Percentiles rank a stretch among this genome's conserved stretches.
Conservation (phyloP, 1,140 invertebrate species). For the Coelopa frigida region DNA sequence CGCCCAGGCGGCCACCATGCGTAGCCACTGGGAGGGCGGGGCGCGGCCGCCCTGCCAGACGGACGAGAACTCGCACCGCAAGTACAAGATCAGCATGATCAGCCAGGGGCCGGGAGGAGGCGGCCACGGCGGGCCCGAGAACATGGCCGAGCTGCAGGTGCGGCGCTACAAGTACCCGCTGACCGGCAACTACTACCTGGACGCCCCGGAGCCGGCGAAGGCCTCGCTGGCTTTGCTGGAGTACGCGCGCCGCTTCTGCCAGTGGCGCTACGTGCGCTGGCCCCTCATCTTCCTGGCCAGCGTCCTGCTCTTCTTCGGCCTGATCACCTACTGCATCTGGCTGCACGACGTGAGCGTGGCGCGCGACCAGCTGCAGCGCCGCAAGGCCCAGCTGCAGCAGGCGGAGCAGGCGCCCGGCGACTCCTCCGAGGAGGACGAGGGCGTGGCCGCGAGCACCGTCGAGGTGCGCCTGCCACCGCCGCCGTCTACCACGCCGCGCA, state of each 20-base stretch:
- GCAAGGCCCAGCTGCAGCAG: constrained; percentile 10
- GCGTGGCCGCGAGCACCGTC: not conserved
- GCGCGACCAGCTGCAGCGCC: constrained; percentile 28
- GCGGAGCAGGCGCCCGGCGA: not conserved
- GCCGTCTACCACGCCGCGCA: constrained; percentile 15
- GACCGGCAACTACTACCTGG: constrained; percentile 38
- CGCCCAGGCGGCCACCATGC: constrained; percentile 25
- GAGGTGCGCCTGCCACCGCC: not conserved
- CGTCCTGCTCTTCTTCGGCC: constrained; percentile 35
- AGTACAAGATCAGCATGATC: constrained; percentile 33
- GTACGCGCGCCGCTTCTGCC: constrained; percentile 30
- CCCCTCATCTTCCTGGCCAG: constrained; percentile 39
- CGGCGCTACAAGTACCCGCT: constrained; percentile 38
- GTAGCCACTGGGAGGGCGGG: constrained; percentile 16
- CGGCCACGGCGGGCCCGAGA: no score
- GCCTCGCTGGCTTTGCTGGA: constrained; percentile 21
- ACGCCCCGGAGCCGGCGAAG: constrained; percentile 10
- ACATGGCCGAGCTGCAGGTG: constrained; percentile 36
- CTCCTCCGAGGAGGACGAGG: not conserved
- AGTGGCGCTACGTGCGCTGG: constrained; percentile 40
- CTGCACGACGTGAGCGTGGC: constrained; percentile 39
- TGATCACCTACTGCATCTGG: constrained; percentile 41
- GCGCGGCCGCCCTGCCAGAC: not conserved
- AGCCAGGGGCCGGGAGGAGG: no score
- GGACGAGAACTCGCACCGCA: constrained; percentile 9